phyloP scores from a whole-genome alignment of 1,140 invertebrate species.

The Lerema accius region DNA sequence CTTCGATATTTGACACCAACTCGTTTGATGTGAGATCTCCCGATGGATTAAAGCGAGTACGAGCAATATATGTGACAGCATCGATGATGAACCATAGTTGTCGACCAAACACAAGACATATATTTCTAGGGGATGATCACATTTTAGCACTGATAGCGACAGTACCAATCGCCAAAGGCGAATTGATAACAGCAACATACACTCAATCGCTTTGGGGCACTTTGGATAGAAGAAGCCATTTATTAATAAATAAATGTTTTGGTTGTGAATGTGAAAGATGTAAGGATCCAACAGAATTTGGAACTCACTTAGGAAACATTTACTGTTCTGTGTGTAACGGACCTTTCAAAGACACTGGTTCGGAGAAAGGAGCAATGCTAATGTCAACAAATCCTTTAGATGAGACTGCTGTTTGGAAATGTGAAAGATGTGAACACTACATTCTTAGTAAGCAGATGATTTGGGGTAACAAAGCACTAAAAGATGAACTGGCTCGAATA shows the following conservation, averaged over 20 bases:
- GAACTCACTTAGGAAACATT: slow-evolving; percentile 85
- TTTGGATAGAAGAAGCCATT: slow-evolving; percentile 84
- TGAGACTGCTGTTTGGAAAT: slow-evolving; percentile 84
- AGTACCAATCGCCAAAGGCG: slow-evolving; percentile 85
- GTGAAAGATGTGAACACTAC: slow-evolving; percentile 83
- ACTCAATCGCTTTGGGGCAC: slow-evolving; percentile 87
- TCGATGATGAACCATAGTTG: slow-evolving; percentile 87
- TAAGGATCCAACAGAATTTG: slow-evolving; percentile 85
- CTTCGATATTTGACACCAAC: slow-evolving; percentile 87
- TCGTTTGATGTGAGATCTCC: slow-evolving; percentile 84
- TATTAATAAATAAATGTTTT: slow-evolving; percentile 86
- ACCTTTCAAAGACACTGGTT: slow-evolving; percentile 57
- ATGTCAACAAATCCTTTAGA: slow-evolving; percentile 84
- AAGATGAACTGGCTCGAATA: slow-evolving; percentile 84
- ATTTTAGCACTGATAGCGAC: slow-evolving; percentile 84
- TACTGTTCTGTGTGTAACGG: slow-evolving; percentile 84
- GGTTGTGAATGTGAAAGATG: slow-evolving; percentile 85
- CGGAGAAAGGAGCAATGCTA: slow-evolving; percentile 72
- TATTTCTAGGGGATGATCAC: slow-evolving; percentile 83
- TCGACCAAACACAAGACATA: slow-evolving; percentile 85
- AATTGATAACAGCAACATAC: slow-evolving; percentile 86
- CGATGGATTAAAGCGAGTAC: slow-evolving; percentile 72
- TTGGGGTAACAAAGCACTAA: slow-evolving; percentile 84
- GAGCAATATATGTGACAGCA: slow-evolving; percentile 85
- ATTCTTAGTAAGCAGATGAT: slow-evolving; percentile 83